Percentiles rank a stretch among this genome's conserved stretches.
Evolutionary conservation across 2,888 invertebrate species (phyloP).

Genomic region (Agrochola circellaris): DNA sequence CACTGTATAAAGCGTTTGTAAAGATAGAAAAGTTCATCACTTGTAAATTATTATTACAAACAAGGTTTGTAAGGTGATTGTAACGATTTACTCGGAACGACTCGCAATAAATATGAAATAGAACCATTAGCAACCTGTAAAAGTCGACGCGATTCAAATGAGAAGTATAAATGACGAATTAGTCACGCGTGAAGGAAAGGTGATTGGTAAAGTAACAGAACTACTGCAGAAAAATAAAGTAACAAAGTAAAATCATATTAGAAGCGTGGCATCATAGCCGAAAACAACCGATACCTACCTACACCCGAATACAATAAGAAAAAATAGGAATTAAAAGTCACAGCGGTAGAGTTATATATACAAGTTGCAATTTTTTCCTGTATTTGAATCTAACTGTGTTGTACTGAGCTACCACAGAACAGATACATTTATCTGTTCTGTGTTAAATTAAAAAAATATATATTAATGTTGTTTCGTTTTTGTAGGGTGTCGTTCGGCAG

Average conservation of each 20-base stretch:
- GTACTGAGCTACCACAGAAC: neutral
- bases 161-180: conserved; percentile 4
- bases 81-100: conserved; percentile 16
- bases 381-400: conserved; percentile 13
- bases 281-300: neutral
- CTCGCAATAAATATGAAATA: conserved; percentile 38
- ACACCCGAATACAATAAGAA: neutral
- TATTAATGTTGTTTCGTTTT: conserved; percentile 53
- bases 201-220: conserved; percentile 19
- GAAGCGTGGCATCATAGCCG: neutral
- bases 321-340: neutral
- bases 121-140: conserved; percentile 37
- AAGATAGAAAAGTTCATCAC: conserved; percentile 5
- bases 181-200: conserved; percentile 16
- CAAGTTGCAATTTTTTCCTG: conserved; percentile 9
- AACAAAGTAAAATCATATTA: conserved; percentile 4
- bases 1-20: conserved; percentile 3
- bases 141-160: conserved; percentile 23
- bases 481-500: conserved; percentile 97
- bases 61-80: conserved; percentile 23
- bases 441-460: neutral
- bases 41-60: conserved; percentile 25
- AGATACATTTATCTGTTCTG: no score
- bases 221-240: conserved; percentile 4
- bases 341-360: neutral